Evolutionary conservation across 2,888 invertebrate species (phyloP), one percentile per base, ranked within the genome.

Genomic region (Polymixis lichenea): DNA sequence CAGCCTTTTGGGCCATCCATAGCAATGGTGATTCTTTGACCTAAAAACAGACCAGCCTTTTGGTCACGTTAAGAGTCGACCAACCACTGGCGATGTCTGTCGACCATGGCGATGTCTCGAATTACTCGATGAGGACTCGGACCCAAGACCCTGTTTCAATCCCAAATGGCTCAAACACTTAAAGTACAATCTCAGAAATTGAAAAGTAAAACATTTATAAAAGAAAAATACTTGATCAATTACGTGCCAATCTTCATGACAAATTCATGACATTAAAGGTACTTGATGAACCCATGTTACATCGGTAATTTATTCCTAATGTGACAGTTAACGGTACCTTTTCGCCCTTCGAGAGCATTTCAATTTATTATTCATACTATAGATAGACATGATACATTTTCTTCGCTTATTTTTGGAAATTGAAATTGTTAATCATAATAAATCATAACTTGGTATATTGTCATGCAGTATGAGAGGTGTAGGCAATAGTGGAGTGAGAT

Each of bases 361-460:
- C 38, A 66, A 70, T 83, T 70, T 76, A 83, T 72, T 80, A 83
- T 80, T 83, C 80, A 76, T 72, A 22, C 25, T 51, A 15, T 56
- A 58, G 17, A 67, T 53, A 66, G 56, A 53, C 58, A 6, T 62
- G 43, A 76, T 70, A 83, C 58, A 51, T 76, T 64, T 76, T 76
- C 62, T 62, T 75, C 11, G 46, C 58, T 25, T 55, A 49, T 68
- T 78, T 75, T 65, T 72, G 38, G 53, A 65, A 53, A 79, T 69
- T 69, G 71, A 75, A 56, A 66, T 25, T 32, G 80, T 72, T n/a
- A 28, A 76, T 83, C 64, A 53, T 75, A 69, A 83, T 80, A 69
- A 72, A 75, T 75, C 75, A 75, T 56, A 61, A 17, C 43, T 62
- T 19, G 7, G 8, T 64, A 22, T 51, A 78, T 72, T 77, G 43